Evolutionary conservation across 2,113 vertebrate species (phyloP), one percentile per base, ranked within the genome.

Genomic region (Cairina moschata): DNA sequence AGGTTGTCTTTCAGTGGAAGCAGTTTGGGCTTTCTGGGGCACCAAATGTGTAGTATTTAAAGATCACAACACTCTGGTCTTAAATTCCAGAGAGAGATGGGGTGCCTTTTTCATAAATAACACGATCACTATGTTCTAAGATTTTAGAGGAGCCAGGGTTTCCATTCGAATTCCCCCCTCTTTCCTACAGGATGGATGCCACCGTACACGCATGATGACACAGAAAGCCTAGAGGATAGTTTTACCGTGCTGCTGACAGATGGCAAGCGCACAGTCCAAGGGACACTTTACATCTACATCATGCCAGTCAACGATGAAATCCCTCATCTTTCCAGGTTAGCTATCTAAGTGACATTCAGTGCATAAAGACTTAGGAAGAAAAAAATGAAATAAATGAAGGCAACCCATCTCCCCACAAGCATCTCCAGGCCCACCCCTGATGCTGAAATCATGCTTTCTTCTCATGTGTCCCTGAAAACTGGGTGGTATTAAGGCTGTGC

Each of bases 221-320:
- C 98, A 81, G 99, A 99, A 97, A 99, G 98, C 97, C 98, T 98
- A 96, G 96, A 98, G 98, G 99, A 99, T 97, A 93, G 91, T 69
- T 97, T 99, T 97, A 96, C 95, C 76, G 54, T 98, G 91, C 98
- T 96, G 97, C 98, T 99, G 98, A 99, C 98, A 98, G 99, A 99
- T 98, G 99, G 99, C 95, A 97, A 98, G 95, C 98, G 98, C 97
- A 95, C 98, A 96, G 98, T 99, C 93, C 97, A 98, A 97, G 98
- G 97, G 97, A 98, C 97, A 82, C 97, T 98, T 85, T 96, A 97
- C 92, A 97, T 99, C 98, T 98, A 97, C 72, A 98, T 99, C 97
- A 97, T 98, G 98, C 98, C 98, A 96, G 98, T 99, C 98, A 99
- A 99, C 94, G 98, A 99, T 96, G 97, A 99, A 98, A 98, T 95